Evolutionary conservation across 2,113 vertebrate genomes (phyloP).

Genomic region (Microtus montanus): DNA sequence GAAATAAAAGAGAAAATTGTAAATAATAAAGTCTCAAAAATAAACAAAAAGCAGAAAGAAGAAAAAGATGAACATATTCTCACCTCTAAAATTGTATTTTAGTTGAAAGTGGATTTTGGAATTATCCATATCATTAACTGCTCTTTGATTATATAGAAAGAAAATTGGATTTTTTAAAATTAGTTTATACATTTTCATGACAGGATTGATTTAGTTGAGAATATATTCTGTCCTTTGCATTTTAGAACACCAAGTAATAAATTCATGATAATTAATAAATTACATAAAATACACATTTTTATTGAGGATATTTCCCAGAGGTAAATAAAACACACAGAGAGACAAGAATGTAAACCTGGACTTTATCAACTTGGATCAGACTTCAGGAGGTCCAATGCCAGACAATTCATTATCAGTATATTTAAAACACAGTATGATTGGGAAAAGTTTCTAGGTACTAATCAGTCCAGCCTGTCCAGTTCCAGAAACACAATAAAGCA

Average conservation of each 20-base stretch:
- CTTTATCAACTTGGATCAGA: not conserved
- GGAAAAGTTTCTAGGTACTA: not conserved
- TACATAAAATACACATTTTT: not conserved
- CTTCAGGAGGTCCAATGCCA: not conserved
- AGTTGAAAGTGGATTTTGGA: not conserved
- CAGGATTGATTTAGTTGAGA: not conserved
- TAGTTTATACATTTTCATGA: not conserved
- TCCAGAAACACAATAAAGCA: not conserved
- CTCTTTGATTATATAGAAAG: not conserved
- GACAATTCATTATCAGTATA: not conserved
- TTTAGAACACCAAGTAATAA: not conserved
- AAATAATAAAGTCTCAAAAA: not conserved
- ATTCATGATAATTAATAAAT: not conserved
- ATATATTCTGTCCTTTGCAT: not conserved
- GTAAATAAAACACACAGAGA: not conserved
- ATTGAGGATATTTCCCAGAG: not conserved
- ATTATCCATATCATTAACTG: not conserved
- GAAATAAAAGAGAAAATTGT: not conserved
- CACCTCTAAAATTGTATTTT: not conserved
- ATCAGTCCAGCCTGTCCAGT: not conserved
- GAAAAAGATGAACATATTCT: no score
- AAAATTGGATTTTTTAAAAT: not conserved
- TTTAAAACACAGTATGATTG: not conserved
- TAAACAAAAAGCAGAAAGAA: not conserved
- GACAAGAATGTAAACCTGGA: not conserved